phyloP scores from a whole-genome alignment of 2,113 vertebrate genomes.

The Calidris pugnax region DNA sequence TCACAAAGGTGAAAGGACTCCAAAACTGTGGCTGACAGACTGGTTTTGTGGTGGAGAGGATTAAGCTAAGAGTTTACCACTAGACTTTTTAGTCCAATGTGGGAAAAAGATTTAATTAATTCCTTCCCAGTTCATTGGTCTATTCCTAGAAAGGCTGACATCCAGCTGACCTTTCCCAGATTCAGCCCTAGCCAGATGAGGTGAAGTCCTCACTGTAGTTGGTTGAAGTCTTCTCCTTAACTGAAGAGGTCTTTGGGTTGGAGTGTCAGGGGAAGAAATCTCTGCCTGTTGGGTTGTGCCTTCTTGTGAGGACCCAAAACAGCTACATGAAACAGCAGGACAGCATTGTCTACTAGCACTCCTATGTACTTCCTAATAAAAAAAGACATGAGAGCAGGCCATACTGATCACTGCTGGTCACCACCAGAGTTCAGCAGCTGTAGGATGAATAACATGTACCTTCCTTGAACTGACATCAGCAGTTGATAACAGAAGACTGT shows the following conservation, averaged over 20 bases:
- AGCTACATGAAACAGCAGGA: neutral
- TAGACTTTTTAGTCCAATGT: neutral
- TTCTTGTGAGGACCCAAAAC: neutral
- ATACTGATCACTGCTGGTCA: neutral
- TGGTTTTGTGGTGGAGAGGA: neutral
- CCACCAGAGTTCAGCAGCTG: rapidly evolving
- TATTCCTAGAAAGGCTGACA: neutral
- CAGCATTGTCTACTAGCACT: neutral
- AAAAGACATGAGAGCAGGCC: neutral
- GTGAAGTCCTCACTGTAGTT: neutral
- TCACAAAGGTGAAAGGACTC: neutral
- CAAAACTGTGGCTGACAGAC: neutral
- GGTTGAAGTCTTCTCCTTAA: neutral
- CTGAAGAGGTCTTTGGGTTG: rapidly evolving
- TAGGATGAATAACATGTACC: neutral
- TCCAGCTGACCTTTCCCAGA: neutral
- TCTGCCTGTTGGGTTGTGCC: neutral
- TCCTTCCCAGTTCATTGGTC: neutral
- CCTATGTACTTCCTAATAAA: neutral
- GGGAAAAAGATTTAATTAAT: neutral
- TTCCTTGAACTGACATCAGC: neutral
- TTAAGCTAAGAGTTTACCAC: neutral
- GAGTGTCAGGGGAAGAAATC: neutral
- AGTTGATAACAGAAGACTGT: neutral
- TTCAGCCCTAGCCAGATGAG: neutral